Conservation (phyloP, 2,113 vertebrate species). For the Labeo catla region DNA sequence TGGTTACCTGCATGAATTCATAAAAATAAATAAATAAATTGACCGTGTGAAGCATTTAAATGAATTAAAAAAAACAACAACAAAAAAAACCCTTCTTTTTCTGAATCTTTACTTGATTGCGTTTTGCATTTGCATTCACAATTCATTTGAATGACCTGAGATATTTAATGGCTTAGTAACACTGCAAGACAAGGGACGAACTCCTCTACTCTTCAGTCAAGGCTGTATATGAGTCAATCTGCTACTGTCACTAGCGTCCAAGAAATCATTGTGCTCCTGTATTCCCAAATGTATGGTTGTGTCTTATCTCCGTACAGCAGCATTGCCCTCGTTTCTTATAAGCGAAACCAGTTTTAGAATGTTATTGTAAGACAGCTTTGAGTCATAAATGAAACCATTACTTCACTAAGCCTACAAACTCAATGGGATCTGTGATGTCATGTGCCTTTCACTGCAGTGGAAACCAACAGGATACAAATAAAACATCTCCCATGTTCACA, state of each 20-base stretch:
- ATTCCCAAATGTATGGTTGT: not conserved
- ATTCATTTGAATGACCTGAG: not conserved
- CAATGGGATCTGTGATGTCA: not conserved
- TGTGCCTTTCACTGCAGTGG: not conserved
- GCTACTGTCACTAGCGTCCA: not conserved
- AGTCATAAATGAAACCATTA: constrained; percentile 42
- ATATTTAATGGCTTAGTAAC: not conserved
- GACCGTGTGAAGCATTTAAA: no score
- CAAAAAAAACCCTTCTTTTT: not conserved
- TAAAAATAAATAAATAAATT: no score
- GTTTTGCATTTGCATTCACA: not conserved
- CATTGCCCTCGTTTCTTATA: constrained; percentile 22
- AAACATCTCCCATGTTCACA: not conserved
- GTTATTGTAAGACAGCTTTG: constrained; percentile 14
- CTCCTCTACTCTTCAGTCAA: not conserved
- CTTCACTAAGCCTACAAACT: not conserved
- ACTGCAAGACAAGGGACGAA: not conserved
- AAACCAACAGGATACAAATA: not conserved
- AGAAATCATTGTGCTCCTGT: constrained; percentile 4
- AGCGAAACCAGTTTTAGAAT: constrained; percentile 25
- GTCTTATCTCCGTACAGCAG: constrained; percentile 30
- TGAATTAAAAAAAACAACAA: not conserved
- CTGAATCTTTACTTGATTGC: no score
- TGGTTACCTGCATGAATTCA: no score
- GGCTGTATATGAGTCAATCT: not conserved